Percentiles rank a stretch among this genome's conserved stretches.
These are phyloP conservation scores for Chaunax sp. DNA, from an alignment of 2,797 vertebrate species.

Conservation along the genomic window DNA sequence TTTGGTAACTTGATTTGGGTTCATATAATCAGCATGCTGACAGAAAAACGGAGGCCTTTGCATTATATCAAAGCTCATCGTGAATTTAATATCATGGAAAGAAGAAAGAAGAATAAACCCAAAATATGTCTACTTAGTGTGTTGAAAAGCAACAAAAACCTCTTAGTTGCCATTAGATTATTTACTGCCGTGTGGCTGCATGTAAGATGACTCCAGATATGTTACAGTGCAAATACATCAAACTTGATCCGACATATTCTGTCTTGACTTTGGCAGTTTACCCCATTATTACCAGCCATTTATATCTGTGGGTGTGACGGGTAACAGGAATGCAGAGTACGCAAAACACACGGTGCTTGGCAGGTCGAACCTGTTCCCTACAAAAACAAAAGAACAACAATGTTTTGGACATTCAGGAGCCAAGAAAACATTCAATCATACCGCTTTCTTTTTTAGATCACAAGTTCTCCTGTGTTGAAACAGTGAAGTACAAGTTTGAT, in stretches of 20 bases:
- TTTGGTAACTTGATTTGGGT: neutral
- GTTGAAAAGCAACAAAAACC: neutral
- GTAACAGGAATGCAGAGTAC: constrained; percentile 41
- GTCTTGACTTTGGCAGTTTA: constrained; percentile 5
- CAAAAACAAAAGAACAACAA: neutral
- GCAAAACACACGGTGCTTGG: constrained; percentile 3
- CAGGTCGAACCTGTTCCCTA: constrained; percentile 34
- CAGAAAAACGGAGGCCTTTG: no score
- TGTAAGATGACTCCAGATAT: constrained; percentile 18
- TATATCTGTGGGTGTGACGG: constrained; percentile 43
- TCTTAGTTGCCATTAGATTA: neutral
- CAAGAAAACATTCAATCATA: neutral
- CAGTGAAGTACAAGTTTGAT: constrained; percentile 95
- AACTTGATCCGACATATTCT: constrained; percentile 5
- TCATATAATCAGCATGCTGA: no score
- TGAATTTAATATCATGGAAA: no score
- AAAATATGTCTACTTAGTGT: neutral
- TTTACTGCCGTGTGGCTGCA: neutral
- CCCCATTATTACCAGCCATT: constrained; percentile 25
- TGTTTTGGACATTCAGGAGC: neutral
- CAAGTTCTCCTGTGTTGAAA: constrained; percentile 87
- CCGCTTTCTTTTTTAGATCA: constrained; percentile 81
- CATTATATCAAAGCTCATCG: no score
- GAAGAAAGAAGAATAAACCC: no score
- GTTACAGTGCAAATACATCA: constrained; percentile 31